phyloP scores from a whole-genome alignment of 2,888 invertebrate species.

The Holacanthella duospinosa region DNA sequence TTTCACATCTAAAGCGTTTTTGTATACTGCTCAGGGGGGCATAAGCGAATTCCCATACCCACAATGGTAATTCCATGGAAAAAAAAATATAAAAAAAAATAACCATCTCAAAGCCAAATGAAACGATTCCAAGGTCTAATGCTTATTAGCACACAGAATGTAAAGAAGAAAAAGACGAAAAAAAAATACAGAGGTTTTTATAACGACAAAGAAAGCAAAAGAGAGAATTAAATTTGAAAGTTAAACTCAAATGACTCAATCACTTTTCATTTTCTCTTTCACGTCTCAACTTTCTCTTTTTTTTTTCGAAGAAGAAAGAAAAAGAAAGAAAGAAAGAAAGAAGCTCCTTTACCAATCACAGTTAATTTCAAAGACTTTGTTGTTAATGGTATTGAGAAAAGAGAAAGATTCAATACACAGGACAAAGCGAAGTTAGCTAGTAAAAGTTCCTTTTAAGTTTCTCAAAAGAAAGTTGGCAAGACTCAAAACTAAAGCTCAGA shows the following conservation, averaged over 20 bases:
- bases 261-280: conserved; percentile 1
- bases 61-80: background rate
- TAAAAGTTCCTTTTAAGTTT: too few species aligned
- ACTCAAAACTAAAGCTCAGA: background rate
- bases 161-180: too few species aligned
- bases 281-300: background rate
- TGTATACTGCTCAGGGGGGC: background rate
- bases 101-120: background rate
- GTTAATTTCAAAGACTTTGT: background rate
- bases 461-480: background rate
- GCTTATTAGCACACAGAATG: background rate
- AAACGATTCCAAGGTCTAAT: background rate
- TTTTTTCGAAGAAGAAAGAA: background rate
- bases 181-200: background rate
- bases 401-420: background rate
- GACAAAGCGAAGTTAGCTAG: too few species aligned
- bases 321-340: background rate
- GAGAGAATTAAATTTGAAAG: background rate
- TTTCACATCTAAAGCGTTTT: too few species aligned
- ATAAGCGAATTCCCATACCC: background rate
- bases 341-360: background rate
- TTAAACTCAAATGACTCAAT: conserved; percentile 4
- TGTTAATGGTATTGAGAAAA: background rate
- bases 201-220: background rate
- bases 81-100: too few species aligned